A percentile compares a stretch with the other conserved stretches of the same genome.
phyloP scores from a whole-genome alignment of 2,797 vertebrate species.

The Enteromius trimaculatus region DNA sequence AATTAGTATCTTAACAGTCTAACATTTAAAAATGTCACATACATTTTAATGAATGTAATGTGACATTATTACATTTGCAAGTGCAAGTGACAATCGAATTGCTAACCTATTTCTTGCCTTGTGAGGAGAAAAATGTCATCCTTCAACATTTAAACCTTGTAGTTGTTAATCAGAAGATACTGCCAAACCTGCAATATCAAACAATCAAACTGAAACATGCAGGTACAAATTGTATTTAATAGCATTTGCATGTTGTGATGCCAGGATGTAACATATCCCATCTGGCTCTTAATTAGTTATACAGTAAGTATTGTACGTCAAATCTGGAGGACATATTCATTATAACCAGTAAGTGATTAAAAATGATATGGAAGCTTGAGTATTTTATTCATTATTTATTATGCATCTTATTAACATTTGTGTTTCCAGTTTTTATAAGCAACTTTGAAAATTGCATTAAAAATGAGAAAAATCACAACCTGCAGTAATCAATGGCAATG shows the following conservation, averaged over 20 bases:
- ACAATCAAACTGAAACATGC: not conserved
- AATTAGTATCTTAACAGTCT: conserved; percentile 16
- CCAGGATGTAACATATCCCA: not conserved
- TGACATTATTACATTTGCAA: conserved; percentile 20
- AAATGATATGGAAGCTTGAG: not conserved
- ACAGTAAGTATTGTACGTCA: not conserved
- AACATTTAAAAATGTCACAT: conserved; percentile 48
- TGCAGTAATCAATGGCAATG: not conserved
- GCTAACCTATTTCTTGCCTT: conserved; percentile 20
- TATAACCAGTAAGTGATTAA: not conserved
- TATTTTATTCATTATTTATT: not conserved
- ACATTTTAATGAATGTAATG: conserved; percentile 24
- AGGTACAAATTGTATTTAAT: conserved; percentile 1
- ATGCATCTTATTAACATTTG: not conserved
- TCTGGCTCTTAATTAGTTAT: conserved; percentile 30
- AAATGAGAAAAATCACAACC: not conserved
- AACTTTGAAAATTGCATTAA: not conserved
- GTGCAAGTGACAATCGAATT: conserved; percentile 21
- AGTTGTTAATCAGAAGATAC: conserved; percentile 24
- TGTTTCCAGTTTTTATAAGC: not conserved
- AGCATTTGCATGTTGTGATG: not conserved
- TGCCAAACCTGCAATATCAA: conserved; percentile 13
- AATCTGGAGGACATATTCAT: not conserved
- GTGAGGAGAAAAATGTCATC: conserved; percentile 32
- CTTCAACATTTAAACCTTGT: conserved; percentile 20